A percentile compares a stretch with the other conserved stretches of the same genome.
phyloP scores from a whole-genome alignment of 2,113 vertebrate species.

The Apeltes quadracus region DNA sequence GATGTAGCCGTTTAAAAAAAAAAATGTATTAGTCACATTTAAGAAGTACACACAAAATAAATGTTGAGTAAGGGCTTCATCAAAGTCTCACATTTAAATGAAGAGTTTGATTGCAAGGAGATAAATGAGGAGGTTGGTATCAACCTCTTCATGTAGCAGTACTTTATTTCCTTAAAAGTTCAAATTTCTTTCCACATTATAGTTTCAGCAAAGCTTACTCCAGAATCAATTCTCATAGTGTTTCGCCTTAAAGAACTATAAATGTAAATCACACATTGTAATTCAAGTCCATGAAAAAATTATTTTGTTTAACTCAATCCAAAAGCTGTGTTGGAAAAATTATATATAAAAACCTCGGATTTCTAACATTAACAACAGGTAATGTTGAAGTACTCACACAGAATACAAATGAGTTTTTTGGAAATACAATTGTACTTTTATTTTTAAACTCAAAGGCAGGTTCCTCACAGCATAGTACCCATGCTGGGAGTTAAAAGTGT shows the following conservation, averaged over 20 bases:
- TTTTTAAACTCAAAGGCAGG: conserved; percentile 71
- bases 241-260: conserved; percentile 11
- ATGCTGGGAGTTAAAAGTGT: conserved; percentile 71
- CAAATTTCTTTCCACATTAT: background rate
- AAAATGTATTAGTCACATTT: background rate
- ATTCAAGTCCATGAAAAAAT: conserved; percentile 23
- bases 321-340: background rate
- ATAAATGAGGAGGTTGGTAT: background rate
- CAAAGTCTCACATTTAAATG: conserved; percentile 4
- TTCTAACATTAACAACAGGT: background rate
- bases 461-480: conserved; percentile 65
- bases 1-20: conserved; percentile 29
- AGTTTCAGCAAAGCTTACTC: background rate
- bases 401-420: conserved; percentile 20
- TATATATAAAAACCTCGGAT: background rate
- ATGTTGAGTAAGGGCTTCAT: conserved; percentile 38
- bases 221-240: background rate
- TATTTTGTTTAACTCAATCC: conserved; percentile 1
- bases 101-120: background rate
- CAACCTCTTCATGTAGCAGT: background rate
- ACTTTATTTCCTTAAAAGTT: background rate
- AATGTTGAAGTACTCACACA: conserved; percentile 28
- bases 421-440: conserved; percentile 72
- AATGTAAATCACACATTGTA: background rate
- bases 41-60: background rate